Evolutionary conservation across 2,888 invertebrate genomes (phyloP).

Genomic region (Helicoverpa assulta): DNA sequence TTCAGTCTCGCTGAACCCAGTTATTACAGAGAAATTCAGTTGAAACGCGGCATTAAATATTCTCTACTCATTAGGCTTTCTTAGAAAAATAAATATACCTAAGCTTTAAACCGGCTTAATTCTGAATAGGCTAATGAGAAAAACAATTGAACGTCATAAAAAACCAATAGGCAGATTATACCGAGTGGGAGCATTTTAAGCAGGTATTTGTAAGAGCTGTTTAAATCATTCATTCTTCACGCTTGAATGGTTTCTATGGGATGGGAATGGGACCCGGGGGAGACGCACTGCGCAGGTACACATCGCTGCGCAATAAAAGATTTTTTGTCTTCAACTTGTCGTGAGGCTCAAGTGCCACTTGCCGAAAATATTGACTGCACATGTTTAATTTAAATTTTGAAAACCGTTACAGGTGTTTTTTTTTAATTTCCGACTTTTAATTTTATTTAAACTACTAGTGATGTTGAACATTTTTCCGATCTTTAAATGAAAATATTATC

Average conservation of each 20-base stretch:
- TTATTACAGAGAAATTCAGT: neutral
- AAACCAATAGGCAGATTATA: constrained; percentile 59
- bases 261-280: constrained; percentile 75
- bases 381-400: constrained; percentile 21
- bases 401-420: constrained; percentile 21
- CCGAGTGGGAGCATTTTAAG: constrained; percentile 74
- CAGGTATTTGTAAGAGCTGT: constrained; percentile 77
- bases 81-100: neutral
- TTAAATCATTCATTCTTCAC: constrained; percentile 84
- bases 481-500: constrained; percentile 7
- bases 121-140: constrained; percentile 20
- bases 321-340: constrained; percentile 74
- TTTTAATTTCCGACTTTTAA: too few species aligned
- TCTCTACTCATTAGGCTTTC: neutral
- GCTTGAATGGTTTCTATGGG: constrained; percentile 81
- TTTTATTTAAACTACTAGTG: neutral
- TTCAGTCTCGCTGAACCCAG: neutral
- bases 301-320: constrained; percentile 70
- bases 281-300: constrained; percentile 83
- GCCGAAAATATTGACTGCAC: constrained; percentile 25
- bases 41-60: neutral
- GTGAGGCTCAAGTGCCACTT: constrained; percentile 66
- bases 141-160: constrained; percentile 59
- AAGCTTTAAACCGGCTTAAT: constrained; percentile 5
- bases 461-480: neutral